Evolutionary conservation across 2,797 vertebrate species (phyloP).

Genomic region (Chloroceryle inda): DNA sequence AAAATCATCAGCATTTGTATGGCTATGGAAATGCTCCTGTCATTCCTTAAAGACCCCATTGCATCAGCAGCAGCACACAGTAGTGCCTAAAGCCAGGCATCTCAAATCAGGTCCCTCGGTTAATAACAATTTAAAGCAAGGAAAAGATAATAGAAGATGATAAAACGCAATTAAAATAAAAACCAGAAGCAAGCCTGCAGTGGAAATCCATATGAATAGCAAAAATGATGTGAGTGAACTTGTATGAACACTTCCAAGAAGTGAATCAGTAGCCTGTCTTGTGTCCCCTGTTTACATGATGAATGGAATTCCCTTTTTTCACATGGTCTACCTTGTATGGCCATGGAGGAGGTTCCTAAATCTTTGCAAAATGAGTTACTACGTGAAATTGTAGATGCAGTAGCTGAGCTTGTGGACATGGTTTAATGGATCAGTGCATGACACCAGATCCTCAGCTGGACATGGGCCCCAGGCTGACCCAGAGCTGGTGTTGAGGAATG

Average conservation of each 20-base stretch:
- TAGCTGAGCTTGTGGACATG: background rate
- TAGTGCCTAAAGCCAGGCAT: slow-evolving; percentile 29
- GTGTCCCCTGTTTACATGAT: background rate
- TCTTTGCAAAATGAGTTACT: background rate
- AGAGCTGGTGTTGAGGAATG: background rate
- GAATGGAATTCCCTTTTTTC: background rate
- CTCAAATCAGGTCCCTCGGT: background rate
- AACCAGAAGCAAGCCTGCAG: background rate
- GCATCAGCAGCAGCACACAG: background rate
- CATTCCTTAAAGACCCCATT: slow-evolving; percentile 14
- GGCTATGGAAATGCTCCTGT: slow-evolving; percentile 31
- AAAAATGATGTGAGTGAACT: background rate
- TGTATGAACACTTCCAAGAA: background rate
- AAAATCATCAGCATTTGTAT: slow-evolving; percentile 47
- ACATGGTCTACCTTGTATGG: background rate
- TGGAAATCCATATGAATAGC: background rate
- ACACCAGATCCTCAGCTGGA: background rate
- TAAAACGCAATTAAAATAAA: background rate
- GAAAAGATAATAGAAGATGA: slow-evolving; percentile 12
- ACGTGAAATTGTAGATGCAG: background rate
- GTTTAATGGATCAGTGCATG: background rate
- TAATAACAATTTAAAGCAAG: slow-evolving; percentile 46
- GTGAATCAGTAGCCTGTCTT: background rate
- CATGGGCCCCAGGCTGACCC: background rate
- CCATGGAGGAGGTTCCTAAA: background rate